phyloP scores from a whole-genome alignment of 53 echinoderm and acorn worm genomes.

The Apostichopus leukothele region DNA sequence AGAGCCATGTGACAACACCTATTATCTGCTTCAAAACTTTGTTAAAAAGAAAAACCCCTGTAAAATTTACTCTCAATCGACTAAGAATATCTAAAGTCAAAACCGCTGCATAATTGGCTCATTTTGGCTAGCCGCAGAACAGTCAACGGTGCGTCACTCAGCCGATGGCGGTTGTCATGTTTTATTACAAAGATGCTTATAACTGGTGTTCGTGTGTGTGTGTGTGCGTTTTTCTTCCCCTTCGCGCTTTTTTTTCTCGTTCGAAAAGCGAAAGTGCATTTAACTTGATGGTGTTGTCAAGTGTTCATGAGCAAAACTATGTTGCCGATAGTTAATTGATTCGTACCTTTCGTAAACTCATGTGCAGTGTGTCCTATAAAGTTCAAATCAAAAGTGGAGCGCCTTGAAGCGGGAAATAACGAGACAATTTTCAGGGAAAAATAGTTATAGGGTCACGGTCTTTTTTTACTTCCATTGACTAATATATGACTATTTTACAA shows the following conservation, averaged over 20 bases:
- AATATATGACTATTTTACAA: too few species aligned
- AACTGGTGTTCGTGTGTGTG: not conserved
- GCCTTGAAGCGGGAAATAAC: not conserved
- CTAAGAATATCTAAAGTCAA: not conserved
- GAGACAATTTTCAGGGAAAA: not conserved
- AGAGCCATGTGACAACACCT: too few species aligned
- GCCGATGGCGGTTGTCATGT: slow-evolving; percentile 23
- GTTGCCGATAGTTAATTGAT: not conserved
- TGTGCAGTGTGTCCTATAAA: not conserved
- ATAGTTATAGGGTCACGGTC: not conserved
- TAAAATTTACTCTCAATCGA: not conserved
- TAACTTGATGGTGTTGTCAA: not conserved
- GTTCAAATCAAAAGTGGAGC: not conserved
- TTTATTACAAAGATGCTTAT: not conserved
- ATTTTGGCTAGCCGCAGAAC: slow-evolving; percentile 1
- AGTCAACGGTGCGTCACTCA: slow-evolving; percentile 28
- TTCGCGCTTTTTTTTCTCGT: too few species aligned
- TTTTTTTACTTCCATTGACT: not conserved
- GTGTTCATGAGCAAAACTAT: not conserved
- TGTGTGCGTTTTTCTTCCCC: not conserved
- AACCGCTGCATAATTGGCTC: slow-evolving; percentile 15
- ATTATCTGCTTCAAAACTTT: too few species aligned
- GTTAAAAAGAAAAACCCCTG: too few species aligned
- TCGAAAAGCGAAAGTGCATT: not conserved
- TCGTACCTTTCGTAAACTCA: not conserved